A percentile compares a stretch with the other conserved stretches of the same genome.
These are phyloP conservation scores for Kryptolebias marmoratus DNA, from an alignment of 2,113 vertebrate species.

Conservation along the genomic window DNA sequence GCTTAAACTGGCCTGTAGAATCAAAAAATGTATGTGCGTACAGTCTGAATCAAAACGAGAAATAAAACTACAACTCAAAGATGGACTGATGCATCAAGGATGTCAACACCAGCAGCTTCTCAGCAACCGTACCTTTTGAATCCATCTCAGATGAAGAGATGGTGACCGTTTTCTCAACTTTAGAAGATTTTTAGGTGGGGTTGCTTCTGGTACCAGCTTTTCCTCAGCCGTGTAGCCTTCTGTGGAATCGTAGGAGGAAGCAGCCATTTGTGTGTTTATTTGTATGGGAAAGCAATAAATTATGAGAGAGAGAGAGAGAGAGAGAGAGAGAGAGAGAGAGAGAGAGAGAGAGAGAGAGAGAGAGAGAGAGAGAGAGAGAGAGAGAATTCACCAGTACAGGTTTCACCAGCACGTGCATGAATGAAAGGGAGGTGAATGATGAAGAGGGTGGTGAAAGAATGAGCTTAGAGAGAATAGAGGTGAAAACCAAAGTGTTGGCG, in stretches of 20 bases:
- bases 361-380: background rate
- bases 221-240: too few relatives aligned
- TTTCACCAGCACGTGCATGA: slow-evolving; percentile 8
- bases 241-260: background rate
- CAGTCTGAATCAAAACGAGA: too few relatives aligned
- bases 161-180: too few relatives aligned
- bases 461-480: slow-evolving; percentile 15
- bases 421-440: slow-evolving; percentile 17
- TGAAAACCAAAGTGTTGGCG: slow-evolving; percentile 28
- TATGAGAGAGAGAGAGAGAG: background rate
- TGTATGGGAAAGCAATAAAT: background rate
- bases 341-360: too few relatives aligned
- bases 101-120: background rate
- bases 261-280: background rate
- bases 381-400: slow-evolving; percentile 4
- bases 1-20: slow-evolving; percentile 8
- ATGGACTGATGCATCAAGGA: background rate
- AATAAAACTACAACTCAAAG: background rate
- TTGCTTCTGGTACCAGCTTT: too few relatives aligned
- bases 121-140: too few relatives aligned
- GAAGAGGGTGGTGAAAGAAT: slow-evolving; percentile 1
- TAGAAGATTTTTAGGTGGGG: too few relatives aligned
- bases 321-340: too few relatives aligned
- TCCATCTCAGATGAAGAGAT: too few relatives aligned
- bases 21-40: background rate